Evolutionary conservation across 2,888 invertebrate genomes (phyloP).

Genomic region (Spodoptera littoralis): DNA sequence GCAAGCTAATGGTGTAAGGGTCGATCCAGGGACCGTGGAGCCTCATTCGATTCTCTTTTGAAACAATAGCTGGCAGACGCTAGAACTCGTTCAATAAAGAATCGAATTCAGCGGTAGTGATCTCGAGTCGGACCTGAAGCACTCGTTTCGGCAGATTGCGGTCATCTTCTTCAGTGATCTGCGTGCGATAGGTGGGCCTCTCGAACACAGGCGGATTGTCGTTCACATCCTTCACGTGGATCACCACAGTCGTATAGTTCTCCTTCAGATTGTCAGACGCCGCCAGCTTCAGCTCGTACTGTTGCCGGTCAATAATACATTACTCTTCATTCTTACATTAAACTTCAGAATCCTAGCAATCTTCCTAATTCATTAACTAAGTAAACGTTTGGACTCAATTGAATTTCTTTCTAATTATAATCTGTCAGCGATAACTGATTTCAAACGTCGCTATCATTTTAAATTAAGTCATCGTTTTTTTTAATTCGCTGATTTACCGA

Average conservation of each 20-base stretch:
- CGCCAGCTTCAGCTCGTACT: constrained; percentile 98
- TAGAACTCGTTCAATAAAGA: constrained; percentile 63
- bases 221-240: constrained; percentile 99
- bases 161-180: constrained; percentile 98
- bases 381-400: constrained; percentile 3
- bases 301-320: constrained; percentile 68
- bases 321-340: constrained; percentile 10
- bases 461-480: constrained; percentile 35
- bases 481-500: constrained; percentile 50
- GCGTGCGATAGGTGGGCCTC: constrained; percentile 97
- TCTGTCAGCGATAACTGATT: constrained; percentile 22
- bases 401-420: constrained; percentile 20
- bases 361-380: constrained; percentile 6
- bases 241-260: constrained; percentile 98
- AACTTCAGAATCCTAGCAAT: constrained; percentile 18
- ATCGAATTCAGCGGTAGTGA: constrained; percentile 87
- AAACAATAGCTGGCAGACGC: constrained; percentile 48
- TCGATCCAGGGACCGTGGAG: constrained; percentile 62
- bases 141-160: constrained; percentile 97
- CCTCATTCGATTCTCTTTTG: constrained; percentile 73
- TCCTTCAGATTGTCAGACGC: constrained; percentile 99
- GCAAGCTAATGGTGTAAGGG: constrained; percentile 71
- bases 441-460: constrained; percentile 18
- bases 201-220: constrained; percentile 99
- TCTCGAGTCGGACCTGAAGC: constrained; percentile 92